phyloP scores from a whole-genome alignment of 2,113 vertebrate genomes.

The Rhadina sibilatrix region DNA sequence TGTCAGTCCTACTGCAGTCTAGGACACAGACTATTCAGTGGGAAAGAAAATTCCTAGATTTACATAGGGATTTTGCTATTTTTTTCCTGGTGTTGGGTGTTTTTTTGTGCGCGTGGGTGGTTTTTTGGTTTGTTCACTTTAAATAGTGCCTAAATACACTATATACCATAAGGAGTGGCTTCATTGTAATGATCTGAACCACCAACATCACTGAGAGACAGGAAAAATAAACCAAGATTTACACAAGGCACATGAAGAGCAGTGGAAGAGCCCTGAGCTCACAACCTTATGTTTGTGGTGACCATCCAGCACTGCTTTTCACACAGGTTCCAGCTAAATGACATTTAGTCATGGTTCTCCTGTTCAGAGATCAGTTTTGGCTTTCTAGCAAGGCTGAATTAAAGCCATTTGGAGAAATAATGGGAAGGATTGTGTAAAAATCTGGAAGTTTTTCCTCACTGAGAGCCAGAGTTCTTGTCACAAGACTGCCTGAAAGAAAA shows the following conservation, averaged over 20 bases:
- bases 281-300: not conserved
- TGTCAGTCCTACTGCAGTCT: not conserved
- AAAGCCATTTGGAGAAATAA: slow-evolving; percentile 42
- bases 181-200: not conserved
- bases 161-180: not conserved
- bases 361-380: slow-evolving; percentile 1
- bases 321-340: not conserved
- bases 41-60: not conserved
- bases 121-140: not conserved
- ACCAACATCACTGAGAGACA: not conserved
- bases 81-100: not conserved
- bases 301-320: not conserved
- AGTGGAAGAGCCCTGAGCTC: not conserved
- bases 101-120: rapidly evolving
- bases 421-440: slow-evolving; percentile 30
- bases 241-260: not conserved
- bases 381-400: slow-evolving; percentile 20
- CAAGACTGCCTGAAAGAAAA: slow-evolving; percentile 40
- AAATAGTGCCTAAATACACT: not conserved
- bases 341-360: slow-evolving; percentile 30
- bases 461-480: slow-evolving; percentile 40
- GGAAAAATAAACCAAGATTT: not conserved
- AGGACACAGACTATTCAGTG: not conserved
- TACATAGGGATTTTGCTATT: not conserved
- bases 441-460: slow-evolving; percentile 16